Percentiles rank a stretch among this genome's conserved stretches.
phyloP scores from a whole-genome alignment of 2,797 vertebrate species.

The Channa striata region DNA sequence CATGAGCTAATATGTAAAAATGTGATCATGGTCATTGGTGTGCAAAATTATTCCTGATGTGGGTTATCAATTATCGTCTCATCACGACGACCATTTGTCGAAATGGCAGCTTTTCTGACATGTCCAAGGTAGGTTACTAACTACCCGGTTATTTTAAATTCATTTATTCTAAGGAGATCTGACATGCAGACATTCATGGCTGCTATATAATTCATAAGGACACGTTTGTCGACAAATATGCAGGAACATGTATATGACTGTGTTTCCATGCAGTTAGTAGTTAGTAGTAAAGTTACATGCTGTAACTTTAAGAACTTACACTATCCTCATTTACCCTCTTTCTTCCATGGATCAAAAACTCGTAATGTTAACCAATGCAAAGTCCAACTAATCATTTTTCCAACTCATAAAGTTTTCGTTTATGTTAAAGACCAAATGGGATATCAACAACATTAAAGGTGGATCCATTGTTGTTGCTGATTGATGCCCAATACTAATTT shows the following conservation, averaged over 20 bases:
- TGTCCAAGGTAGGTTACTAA: conserved; percentile 27
- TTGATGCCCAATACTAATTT: too few species aligned
- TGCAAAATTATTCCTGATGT: conserved; percentile 56
- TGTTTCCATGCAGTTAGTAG: neutral
- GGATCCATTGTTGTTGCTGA: too few species aligned
- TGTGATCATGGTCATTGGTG: conserved; percentile 52
- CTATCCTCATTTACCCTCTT: too few species aligned
- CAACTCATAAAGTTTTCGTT: too few species aligned
- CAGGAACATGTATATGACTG: neutral
- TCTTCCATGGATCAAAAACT: too few species aligned
- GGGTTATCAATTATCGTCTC: conserved; percentile 54
- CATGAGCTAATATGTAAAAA: conserved; percentile 45
- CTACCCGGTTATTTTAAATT: conserved; percentile 40
- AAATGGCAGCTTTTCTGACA: conserved; percentile 15
- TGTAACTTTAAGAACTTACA: neutral
- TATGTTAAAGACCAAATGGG: too few species aligned
- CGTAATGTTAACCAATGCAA: too few species aligned
- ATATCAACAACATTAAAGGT: too few species aligned
- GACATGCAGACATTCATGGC: conserved; percentile 33
- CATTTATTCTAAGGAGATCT: conserved; percentile 20
- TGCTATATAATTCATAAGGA: conserved; percentile 4
- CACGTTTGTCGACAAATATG: conserved; percentile 15
- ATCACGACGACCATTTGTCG: conserved; percentile 58
- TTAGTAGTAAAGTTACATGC: too few species aligned
- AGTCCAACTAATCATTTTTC: too few species aligned